Evolutionary conservation across 2,113 vertebrate genomes (phyloP), one percentile per base, ranked within the genome.

Genomic region (Columba livia): DNA sequence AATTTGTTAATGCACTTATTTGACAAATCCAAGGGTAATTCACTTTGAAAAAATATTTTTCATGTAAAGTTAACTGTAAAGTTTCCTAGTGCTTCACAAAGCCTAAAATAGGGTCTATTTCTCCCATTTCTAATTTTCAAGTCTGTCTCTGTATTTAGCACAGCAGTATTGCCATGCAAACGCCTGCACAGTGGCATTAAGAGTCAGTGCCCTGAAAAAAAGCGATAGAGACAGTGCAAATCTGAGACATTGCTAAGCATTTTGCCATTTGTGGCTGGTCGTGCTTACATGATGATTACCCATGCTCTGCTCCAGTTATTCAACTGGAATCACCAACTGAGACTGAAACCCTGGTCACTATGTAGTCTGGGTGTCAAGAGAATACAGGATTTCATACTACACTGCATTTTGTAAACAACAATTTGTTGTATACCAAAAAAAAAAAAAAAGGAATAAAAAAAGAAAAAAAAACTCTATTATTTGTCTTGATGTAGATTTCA

Each of bases 361-460:
- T 92, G 78, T 95, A 90, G 93, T 96, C 89, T 93, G 60, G 48
- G 88, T 91, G 82, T 91, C 86, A 67, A 92, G 73, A 97, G 82
- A 97, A 84, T 8, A 82, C 48, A 84, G 51, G 40, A 94, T 96
- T 97, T 97, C 89, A 87, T 92, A 91, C 81, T 89, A 79, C 65
- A 36, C 11, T 94, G 86, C 54, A 74, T 94, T 97, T 89, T 67
- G 81, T 96, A 97, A 98, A 95, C 88, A 96, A 90, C 77, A 81
- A 94, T 95, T 95, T 96, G 85, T 92, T 96, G 91, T 67, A 67
- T 79, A 83, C 47, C 6, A 44, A 44, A 44, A 44, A 44, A 44
- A 44, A 44, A 44, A 16, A 16, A 44, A 44, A 92, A 5, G 14
- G 78, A 13, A 87, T 50, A 34, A 14, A 94, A 42, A 42, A 12